Evolutionary conservation across 2,888 invertebrate species (phyloP), one percentile per base, ranked within the genome.

Genomic region (Drosophila lutescens): DNA sequence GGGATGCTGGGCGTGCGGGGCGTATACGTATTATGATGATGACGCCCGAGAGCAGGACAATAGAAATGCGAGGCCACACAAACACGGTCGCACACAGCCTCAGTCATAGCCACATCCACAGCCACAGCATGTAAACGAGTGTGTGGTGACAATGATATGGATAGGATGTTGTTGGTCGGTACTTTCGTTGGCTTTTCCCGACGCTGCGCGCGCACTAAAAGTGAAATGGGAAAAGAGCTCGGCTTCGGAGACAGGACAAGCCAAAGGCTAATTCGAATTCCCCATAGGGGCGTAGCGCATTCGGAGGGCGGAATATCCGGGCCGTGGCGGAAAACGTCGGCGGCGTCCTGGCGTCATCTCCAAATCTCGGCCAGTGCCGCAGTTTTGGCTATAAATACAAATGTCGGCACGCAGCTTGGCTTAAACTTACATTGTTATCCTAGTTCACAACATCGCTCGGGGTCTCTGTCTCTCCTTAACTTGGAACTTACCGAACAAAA

Each of bases 381-480:
- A 63, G 60, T 51, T 59, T 88, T 70, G 88, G 77, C 90, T 90
- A 90, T 90, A 90, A 90, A 90, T 91, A 91, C 91, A 86, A 90
- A 89, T 78, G 90, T 79, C 79, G 79, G 81, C 80, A 81, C 86
- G 88, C 84, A 83, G 90, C 78, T 77, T 80, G 76, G 84, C 85
- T 90, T 90, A 90, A 90, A 90, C 77, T 89, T 71, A 82, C 86
- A 90, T 79, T 86, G 84, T 89, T 89, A 90, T 90, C 88, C 89
- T 86, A 88, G 91, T 79, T 77, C 87, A 79, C 79, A 82, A 79
- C 82, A 82, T 79, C 90, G 88, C 65, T 67, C 65, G 61, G 50
- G 56, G 49, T 49, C 49, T 49, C 65, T 44, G 26, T 26, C 26
- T 26, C 26, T 38, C 44, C 60, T 44, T 30, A 12, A 63, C 34